phyloP scores from a whole-genome alignment of 2,888 invertebrate genomes.

The Thymelicus lineola region DNA sequence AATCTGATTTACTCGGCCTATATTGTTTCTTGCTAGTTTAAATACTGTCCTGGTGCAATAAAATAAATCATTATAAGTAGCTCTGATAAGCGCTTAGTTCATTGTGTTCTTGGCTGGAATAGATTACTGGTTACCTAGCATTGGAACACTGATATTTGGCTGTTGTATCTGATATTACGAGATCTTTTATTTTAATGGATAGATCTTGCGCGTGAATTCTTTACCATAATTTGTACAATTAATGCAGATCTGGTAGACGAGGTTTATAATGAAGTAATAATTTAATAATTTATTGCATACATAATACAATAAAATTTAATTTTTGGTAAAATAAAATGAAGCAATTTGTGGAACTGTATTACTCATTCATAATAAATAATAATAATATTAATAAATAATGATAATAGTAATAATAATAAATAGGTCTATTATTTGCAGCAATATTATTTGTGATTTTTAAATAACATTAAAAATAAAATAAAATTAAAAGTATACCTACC shows the following conservation, averaged over 20 bases:
- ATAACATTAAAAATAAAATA: too few relatives aligned
- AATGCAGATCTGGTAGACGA: background rate
- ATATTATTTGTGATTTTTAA: background rate
- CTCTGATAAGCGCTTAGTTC: constrained; percentile 58
- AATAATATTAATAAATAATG: too few relatives aligned
- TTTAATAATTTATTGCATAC: too few relatives aligned
- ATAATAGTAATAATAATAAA: too few relatives aligned
- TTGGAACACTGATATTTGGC: constrained; percentile 41
- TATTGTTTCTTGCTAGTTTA: constrained; percentile 48
- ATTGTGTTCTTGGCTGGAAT: constrained; percentile 55
- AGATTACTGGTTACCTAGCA: constrained; percentile 44
- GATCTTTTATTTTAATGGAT: constrained; percentile 34
- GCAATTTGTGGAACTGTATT: too few relatives aligned
- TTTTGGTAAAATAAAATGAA: too few relatives aligned
- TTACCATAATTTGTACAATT: background rate
- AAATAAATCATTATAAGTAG: constrained; percentile 68
- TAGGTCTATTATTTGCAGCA: background rate
- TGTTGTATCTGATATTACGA: constrained; percentile 40
- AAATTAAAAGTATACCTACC: too few relatives aligned
- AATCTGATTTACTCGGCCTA: constrained; percentile 14
- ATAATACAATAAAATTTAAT: too few relatives aligned
- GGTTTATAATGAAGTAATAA: too few relatives aligned
- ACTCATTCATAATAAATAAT: too few relatives aligned
- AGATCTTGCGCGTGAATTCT: constrained; percentile 17
- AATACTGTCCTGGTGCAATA: constrained; percentile 58